phyloP scores from a whole-genome alignment of 2,113 vertebrate species.

The Passer domesticus region DNA sequence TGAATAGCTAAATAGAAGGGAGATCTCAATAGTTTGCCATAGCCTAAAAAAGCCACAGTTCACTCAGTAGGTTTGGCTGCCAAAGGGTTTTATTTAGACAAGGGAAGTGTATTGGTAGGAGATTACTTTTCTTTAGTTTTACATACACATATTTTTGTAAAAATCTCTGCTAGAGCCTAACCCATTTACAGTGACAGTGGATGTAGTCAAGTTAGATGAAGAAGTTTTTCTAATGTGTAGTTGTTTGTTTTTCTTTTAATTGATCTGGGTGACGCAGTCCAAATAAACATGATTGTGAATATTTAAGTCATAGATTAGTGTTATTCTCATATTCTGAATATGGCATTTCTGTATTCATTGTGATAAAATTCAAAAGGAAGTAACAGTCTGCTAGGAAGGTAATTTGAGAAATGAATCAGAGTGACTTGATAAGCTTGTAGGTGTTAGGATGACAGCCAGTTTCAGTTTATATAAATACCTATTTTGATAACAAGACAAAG shows the following conservation, averaged over 20 bases:
- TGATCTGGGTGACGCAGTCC: background rate
- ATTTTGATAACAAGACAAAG: background rate
- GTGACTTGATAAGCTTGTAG: conserved; percentile 16
- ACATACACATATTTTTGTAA: background rate
- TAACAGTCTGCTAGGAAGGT: background rate
- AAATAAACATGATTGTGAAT: background rate
- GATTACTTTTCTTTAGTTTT: background rate
- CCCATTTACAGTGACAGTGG: background rate
- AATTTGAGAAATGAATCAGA: conserved; percentile 36
- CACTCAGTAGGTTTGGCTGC: background rate
- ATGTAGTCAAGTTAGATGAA: background rate
- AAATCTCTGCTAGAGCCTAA: background rate
- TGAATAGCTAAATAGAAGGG: background rate
- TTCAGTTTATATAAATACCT: conserved; percentile 13
- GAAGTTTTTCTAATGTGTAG: background rate
- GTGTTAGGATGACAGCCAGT: conserved; percentile 16
- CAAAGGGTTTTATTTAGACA: background rate
- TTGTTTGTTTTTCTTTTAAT: background rate
- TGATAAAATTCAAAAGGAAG: background rate
- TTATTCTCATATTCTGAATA: background rate
- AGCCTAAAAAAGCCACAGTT: background rate
- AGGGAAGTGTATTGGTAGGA: background rate
- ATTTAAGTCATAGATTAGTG: background rate
- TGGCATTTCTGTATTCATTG: background rate
- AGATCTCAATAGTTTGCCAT: background rate